These are phyloP conservation scores for Dermatemys mawii DNA, from an alignment of 2,113 vertebrate species.

Conservation along the genomic window DNA sequence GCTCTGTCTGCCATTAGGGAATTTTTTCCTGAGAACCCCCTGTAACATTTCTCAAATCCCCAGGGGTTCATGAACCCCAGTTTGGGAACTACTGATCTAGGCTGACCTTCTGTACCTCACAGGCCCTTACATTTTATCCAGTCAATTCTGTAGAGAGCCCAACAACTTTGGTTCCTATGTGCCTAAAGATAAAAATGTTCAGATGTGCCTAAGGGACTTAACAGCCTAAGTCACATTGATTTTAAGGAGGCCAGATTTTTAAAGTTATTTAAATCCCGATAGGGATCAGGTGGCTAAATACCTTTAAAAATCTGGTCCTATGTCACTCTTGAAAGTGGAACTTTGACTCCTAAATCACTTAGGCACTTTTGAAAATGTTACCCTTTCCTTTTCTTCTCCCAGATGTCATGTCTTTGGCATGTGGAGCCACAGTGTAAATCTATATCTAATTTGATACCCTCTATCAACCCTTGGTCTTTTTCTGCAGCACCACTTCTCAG, in stretches of 20 bases:
- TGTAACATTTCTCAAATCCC: too few relatives aligned
- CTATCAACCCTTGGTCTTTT: neutral
- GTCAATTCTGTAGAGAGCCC: neutral
- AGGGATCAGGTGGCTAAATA: neutral
- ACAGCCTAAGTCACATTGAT: neutral
- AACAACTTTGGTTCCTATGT: neutral
- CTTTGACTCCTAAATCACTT: neutral
- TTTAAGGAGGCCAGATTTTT: neutral
- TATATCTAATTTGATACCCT: neutral
- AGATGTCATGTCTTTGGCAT: neutral
- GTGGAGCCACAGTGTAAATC: neutral
- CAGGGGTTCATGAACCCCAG: too few relatives aligned
- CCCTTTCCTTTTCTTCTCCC: neutral
- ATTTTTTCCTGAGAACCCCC: too few relatives aligned
- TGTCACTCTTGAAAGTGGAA: neutral
- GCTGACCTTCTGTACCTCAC: neutral
- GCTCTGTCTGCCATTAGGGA: too few relatives aligned
- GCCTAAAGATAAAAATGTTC: neutral
- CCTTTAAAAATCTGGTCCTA: neutral
- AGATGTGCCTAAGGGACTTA: neutral
- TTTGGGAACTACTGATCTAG: too few relatives aligned
- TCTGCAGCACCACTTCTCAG: neutral
- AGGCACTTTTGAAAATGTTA: neutral
- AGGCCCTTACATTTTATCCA: neutral
- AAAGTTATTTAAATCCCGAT: neutral